A percentile compares a stretch with the other conserved stretches of the same genome.
Evolutionary conservation across 1,140 invertebrate genomes (phyloP).

Genomic region (Zaprionus africanus): DNA sequence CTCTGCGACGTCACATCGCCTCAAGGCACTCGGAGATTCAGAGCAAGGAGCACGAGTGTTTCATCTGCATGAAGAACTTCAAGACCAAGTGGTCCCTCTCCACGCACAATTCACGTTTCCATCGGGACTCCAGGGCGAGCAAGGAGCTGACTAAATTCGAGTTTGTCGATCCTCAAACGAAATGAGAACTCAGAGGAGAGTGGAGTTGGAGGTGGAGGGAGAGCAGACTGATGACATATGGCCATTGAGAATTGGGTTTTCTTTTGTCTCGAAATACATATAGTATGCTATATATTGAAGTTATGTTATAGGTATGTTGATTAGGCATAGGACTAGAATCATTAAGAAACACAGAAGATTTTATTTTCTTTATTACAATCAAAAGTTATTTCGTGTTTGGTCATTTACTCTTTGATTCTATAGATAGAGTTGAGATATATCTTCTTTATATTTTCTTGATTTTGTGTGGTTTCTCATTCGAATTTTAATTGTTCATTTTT

Average conservation of each 20-base stretch:
- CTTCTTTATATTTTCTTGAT: too few relatives aligned
- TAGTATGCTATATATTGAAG: too few relatives aligned
- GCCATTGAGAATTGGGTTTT: neutral
- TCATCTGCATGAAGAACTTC: slow-evolving; percentile 77
- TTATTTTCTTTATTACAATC: too few relatives aligned
- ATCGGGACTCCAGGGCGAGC: slow-evolving; percentile 62
- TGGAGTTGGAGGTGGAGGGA: neutral
- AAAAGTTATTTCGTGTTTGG: too few relatives aligned
- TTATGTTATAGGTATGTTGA: too few relatives aligned
- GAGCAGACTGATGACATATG: slow-evolving; percentile 16
- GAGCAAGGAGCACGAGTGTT: slow-evolving; percentile 73
- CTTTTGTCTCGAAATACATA: neutral
- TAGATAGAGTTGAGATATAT: too few relatives aligned
- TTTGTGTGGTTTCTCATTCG: too few relatives aligned
- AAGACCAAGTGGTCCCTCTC: slow-evolving; percentile 84
- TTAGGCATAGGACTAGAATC: too few relatives aligned
- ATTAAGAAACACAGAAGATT: too few relatives aligned
- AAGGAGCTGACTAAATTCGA: slow-evolving; percentile 75
- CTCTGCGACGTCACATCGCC: slow-evolving; percentile 71
- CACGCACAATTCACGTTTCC: slow-evolving; percentile 83
- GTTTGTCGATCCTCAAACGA: slow-evolving; percentile 14
- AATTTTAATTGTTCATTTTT: too few relatives aligned
- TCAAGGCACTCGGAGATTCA: slow-evolving; percentile 77
- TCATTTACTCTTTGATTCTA: too few relatives aligned
- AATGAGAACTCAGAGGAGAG: neutral